phyloP scores from a whole-genome alignment of 1,140 invertebrate genomes.

The Aphelenchoides fujianensis region DNA sequence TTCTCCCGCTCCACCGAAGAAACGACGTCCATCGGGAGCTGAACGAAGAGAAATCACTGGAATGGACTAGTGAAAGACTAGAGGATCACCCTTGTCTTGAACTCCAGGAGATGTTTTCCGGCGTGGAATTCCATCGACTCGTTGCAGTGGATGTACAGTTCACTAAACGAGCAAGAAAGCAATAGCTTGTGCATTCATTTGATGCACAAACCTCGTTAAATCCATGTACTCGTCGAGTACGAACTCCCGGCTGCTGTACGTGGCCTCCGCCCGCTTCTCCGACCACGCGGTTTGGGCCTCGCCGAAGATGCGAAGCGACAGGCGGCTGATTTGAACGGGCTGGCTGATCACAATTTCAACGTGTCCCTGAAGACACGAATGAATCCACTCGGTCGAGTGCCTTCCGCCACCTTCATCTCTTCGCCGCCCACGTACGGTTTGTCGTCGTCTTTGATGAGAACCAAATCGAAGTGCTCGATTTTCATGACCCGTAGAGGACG shows the following conservation, averaged over 20 bases:
- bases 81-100: constrained; percentile 34
- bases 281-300: constrained; percentile 46
- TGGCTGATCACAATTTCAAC: constrained; percentile 37
- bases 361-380: constrained; percentile 34
- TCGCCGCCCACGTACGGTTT: constrained; percentile 30
- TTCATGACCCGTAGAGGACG: constrained; percentile 26
- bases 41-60: too few species aligned
- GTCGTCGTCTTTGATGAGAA: constrained; percentile 28
- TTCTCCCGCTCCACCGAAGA: constrained; percentile 49
- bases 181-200: constrained; percentile 8
- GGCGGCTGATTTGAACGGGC: constrained; percentile 39
- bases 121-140: constrained; percentile 41
- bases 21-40: constrained; percentile 51
- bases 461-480: constrained; percentile 32
- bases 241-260: constrained; percentile 48
- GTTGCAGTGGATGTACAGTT: constrained; percentile 42
- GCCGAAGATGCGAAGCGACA: constrained; percentile 45
- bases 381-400: background rate
- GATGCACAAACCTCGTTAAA: constrained; percentile 36
- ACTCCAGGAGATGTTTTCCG: constrained; percentile 48
- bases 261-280: constrained; percentile 36
- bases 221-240: constrained; percentile 54
- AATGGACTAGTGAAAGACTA: constrained; percentile 18
- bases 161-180: constrained; percentile 35
- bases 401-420: constrained; percentile 24